Evolutionary conservation across 2,113 vertebrate genomes (phyloP).

Genomic region (Parotia lawesii): DNA sequence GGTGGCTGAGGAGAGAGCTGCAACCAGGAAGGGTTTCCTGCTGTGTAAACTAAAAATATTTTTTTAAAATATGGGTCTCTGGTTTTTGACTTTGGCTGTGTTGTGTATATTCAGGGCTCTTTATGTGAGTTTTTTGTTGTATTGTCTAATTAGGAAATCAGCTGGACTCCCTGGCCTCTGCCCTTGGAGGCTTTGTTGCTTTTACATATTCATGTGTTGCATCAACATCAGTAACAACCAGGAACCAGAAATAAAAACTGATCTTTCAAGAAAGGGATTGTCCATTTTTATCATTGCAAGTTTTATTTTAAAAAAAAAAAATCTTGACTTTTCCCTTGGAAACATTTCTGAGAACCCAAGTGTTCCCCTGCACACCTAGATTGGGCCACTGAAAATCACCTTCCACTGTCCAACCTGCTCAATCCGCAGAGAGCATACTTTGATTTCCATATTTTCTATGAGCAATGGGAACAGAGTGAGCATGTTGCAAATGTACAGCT

Average conservation of each 20-base stretch:
- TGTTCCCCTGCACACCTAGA: not conserved
- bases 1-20: conserved; percentile 16
- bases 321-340: not conserved
- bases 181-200: not conserved
- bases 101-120: not conserved
- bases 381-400: not conserved
- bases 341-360: not conserved
- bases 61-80: not conserved
- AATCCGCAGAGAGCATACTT: not conserved
- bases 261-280: not conserved
- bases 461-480: not conserved
- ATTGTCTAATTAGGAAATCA: not conserved
- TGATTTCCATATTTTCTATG: not conserved
- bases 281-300: not conserved
- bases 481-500: not conserved
- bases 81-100: not conserved
- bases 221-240: not conserved
- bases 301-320: not conserved
- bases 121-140: not conserved
- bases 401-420: not conserved
- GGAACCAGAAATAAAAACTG: not conserved
- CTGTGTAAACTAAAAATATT: not conserved
- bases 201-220: not conserved
- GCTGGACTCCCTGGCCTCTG: not conserved
- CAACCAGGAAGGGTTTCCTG: not conserved